These are phyloP conservation scores for Pterocles burchelli DNA, from an alignment of 2,113 vertebrate genomes.

Conservation along the genomic window DNA sequence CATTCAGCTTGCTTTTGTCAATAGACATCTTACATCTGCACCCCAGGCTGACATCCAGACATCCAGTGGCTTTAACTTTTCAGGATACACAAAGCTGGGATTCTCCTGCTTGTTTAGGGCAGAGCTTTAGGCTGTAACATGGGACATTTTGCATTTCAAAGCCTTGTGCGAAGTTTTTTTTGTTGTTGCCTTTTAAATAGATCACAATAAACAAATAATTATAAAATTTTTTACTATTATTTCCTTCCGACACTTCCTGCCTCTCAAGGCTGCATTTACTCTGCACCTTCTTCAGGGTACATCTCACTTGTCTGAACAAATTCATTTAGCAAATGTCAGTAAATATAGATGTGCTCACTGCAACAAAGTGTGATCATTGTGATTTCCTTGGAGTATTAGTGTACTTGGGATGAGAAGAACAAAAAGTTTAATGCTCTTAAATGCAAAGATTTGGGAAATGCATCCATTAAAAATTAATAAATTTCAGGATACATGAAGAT, in stretches of 20 bases:
- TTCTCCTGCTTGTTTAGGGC: not conserved
- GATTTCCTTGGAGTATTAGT: not conserved
- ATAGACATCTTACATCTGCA: not conserved
- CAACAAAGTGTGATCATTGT: not conserved
- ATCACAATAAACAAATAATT: not conserved
- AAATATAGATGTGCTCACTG: not conserved
- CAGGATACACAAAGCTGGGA: not conserved
- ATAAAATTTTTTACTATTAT: not conserved
- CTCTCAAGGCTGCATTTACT: not conserved
- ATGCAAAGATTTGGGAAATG: not conserved
- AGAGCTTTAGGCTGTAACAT: not conserved
- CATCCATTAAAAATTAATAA: not conserved
- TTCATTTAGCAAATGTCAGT: conserved; percentile 51
- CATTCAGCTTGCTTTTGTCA: not conserved
- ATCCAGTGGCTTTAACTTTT: not conserved
- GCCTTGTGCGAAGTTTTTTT: not conserved
- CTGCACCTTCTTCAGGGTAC: conserved; percentile 5
- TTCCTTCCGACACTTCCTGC: not conserved
- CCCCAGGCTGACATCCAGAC: not conserved
- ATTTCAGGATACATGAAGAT: not conserved
- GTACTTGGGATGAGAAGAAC: not conserved
- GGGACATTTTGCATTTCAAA: conserved; percentile 6
- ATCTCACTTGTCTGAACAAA: not conserved
- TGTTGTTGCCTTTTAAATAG: not conserved
- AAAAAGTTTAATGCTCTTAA: not conserved